Percentiles rank a stretch among this genome's conserved stretches.
phyloP scores from a whole-genome alignment of 1,140 invertebrate genomes.

The Coptotermes formosanus region DNA sequence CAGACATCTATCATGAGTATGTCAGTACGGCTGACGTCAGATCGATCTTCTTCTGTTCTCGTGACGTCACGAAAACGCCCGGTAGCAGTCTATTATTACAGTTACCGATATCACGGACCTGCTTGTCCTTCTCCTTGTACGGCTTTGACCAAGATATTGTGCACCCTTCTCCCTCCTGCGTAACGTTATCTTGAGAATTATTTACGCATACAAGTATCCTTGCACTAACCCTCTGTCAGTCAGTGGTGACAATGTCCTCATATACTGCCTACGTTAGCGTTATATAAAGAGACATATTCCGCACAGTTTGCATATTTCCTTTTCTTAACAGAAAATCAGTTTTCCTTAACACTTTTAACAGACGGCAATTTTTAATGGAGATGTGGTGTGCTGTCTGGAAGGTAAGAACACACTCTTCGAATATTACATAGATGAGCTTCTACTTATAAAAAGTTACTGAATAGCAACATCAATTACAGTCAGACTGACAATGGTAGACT shows the following conservation, averaged over 20 bases:
- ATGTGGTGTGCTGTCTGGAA: no score
- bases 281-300: no score
- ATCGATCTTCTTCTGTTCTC: conserved; percentile 33
- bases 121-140: neutral
- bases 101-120: neutral
- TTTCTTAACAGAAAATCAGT: no score
- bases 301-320: no score
- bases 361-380: no score
- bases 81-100: conserved; percentile 24
- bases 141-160: neutral
- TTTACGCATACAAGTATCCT: neutral
- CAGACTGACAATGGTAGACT: neutral
- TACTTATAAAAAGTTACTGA: neutral
- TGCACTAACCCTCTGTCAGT: neutral
- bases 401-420: no score
- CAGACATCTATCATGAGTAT: conserved; percentile 28
- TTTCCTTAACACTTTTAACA: no score
- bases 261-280: no score
- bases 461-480: neutral
- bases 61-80: conserved; percentile 29
- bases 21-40: conserved; percentile 30
- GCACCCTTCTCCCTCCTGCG: neutral
- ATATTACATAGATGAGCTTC: no score
- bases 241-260: no score
- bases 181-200: neutral